Base-by-base conservation (phyloP, 1,140 invertebrate species). In the Anastatus disparis region DNA sequence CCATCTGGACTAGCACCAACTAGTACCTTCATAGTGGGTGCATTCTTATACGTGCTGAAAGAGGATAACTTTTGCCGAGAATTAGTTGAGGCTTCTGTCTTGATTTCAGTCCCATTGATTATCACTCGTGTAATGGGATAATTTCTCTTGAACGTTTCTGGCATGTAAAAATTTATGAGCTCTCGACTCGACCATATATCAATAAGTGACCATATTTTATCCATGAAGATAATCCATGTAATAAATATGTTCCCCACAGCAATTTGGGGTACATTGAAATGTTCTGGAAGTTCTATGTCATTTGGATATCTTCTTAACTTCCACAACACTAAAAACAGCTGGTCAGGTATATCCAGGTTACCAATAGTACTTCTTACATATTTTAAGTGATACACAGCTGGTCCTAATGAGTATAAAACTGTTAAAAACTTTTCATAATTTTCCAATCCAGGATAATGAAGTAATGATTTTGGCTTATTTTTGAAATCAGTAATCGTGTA, bases 11-110 rank as follows among this genome's bases (percentile, higher is more conserved):
- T 71, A 9, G 15, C 40, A 6, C 73, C 77, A 58, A 76, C 64
- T 10, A 75, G 26, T 64, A 67, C 27, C 59, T 76, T 75, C 20
- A 61, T 58, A n/a, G 76, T 76, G 50, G 75, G 74, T 53, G 22
- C 64, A 52, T 81, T 80, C 44, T 79, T 80, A 68, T 79, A 76
- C 0, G 73, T 71, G 24, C 75, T 79, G 65, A 78, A 81, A 15
- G 77, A 78, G 50, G 74, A 73, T 58, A 78, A 75, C 63, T 82
- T 77, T 29, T 76, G 68, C 35, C 53, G 69, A 50, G 74, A 71
- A 66, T 65, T 65, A 20, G 42, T 27, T n/a, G 72, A 70, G 44
- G 75, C 73, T 15, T 74, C 58, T 22, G 81, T 72, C 7, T 74
- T 75, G 27, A 73, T 77, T 74, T 81, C 77, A 26, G 76, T 78